Conservation (phyloP, 2,888 invertebrate species). For the Iselma pallidipennis region DNA sequence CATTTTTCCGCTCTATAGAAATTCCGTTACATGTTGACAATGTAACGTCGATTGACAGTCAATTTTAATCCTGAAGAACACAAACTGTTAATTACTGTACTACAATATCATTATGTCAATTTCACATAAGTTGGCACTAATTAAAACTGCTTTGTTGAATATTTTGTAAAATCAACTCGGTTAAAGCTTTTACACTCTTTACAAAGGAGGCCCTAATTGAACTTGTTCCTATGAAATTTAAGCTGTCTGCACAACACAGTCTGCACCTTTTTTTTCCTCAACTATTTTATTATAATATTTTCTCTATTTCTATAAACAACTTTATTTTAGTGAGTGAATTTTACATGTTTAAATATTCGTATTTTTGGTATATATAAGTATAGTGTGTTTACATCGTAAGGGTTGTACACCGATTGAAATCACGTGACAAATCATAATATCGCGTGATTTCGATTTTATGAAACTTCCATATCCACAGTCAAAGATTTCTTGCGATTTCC, state of each 20-base stretch:
- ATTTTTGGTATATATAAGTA: background rate
- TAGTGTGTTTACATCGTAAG: background rate
- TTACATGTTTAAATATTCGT: background rate
- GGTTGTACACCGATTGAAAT: constrained; percentile 28
- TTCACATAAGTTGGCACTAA: constrained; percentile 8
- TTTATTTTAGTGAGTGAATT: background rate
- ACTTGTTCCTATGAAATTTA: constrained; percentile 6
- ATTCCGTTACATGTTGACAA: background rate
- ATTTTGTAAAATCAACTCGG: background rate
- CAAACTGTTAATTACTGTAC: constrained; percentile 17
- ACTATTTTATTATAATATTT: background rate
- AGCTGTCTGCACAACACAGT: background rate
- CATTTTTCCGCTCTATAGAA: background rate
- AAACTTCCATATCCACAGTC: constrained; percentile 37
- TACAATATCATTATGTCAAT: constrained; percentile 12
- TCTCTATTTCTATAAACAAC: background rate
- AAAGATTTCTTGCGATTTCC: constrained; percentile 36
- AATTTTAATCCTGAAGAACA: constrained; percentile 3
- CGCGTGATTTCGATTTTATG: constrained; percentile 41
- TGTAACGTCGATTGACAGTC: background rate
- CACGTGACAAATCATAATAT: constrained; percentile 47
- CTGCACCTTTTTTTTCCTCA: background rate
- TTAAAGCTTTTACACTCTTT: background rate
- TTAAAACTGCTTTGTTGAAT: constrained; percentile 10
- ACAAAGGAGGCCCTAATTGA: constrained; percentile 3